phyloP scores from a whole-genome alignment of 2,113 vertebrate genomes.

The Colius striatus region DNA sequence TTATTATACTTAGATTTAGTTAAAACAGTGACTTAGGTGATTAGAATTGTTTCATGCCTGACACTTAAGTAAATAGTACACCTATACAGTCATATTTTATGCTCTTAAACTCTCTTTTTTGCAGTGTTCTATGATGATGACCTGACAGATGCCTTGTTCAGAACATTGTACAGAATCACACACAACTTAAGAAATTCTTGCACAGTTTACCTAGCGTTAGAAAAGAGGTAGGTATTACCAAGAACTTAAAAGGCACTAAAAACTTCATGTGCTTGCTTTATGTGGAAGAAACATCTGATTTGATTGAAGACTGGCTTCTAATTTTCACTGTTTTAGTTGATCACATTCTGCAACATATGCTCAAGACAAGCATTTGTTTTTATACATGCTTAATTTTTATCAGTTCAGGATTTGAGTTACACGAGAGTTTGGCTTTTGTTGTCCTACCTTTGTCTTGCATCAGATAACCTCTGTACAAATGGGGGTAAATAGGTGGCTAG shows the following conservation, averaged over 20 bases:
- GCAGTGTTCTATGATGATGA: conserved; percentile 94
- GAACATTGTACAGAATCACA: conserved; percentile 81
- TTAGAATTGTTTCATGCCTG: background rate
- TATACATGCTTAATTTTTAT: background rate
- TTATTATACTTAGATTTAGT: background rate
- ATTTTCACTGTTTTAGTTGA: background rate
- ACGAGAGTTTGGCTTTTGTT: background rate
- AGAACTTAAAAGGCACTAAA: background rate
- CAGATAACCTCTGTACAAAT: background rate
- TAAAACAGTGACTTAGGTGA: background rate
- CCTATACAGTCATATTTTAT: background rate
- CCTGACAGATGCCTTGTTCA: conserved; percentile 89
- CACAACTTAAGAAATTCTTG: conserved; percentile 77
- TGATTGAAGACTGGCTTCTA: background rate
- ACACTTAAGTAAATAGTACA: background rate
- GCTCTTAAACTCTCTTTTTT: background rate
- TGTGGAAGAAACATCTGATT: background rate
- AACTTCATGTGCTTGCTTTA: background rate
- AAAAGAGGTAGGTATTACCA: conserved; percentile 84
- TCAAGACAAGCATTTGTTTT: background rate
- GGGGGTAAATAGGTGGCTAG: background rate
- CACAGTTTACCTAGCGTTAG: conserved; percentile 84
- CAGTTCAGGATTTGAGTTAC: background rate
- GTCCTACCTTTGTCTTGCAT: background rate
- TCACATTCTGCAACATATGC: background rate